Conservation (phyloP, 2,113 vertebrate species). For the Scomber japonicus region DNA sequence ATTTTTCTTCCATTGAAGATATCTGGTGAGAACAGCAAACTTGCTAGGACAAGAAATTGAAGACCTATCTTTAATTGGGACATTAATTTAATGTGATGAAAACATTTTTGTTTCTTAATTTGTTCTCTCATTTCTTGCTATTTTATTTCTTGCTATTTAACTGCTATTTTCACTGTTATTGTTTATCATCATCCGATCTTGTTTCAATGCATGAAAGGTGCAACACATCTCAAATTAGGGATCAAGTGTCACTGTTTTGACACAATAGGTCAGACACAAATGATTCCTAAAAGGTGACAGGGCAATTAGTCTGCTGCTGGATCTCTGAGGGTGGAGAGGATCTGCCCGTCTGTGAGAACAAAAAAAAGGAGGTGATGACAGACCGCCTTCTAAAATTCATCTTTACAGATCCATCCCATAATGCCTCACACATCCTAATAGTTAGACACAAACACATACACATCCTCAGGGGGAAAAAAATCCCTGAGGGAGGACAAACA, state of each 20-base stretch:
- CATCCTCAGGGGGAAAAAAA: conserved; percentile 1
- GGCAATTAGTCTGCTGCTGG: conserved; percentile 78
- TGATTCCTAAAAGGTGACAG: conserved; percentile 79
- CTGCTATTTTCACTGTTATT: no score
- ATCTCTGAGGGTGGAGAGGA: conserved; percentile 66
- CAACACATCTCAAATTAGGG: conserved; percentile 39
- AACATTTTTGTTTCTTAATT: no score
- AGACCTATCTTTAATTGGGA: no score
- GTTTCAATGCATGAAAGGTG: not conserved
- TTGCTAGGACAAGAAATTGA: no score
- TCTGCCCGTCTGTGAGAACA: conserved; percentile 68
- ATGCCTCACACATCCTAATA: conserved; percentile 67
- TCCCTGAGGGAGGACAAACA: conserved; percentile 52
- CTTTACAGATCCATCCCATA: conserved; percentile 66
- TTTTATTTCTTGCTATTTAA: no score
- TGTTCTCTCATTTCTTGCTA: no score
- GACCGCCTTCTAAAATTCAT: conserved; percentile 61
- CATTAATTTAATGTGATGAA: no score
- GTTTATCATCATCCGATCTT: no score
- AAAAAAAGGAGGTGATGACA: conserved; percentile 74
- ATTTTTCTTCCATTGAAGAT: no score
- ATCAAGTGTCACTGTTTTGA: conserved; percentile 84
- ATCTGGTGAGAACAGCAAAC: no score
- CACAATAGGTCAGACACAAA: conserved; percentile 75
- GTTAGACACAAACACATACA: conserved; percentile 54